phyloP scores from a whole-genome alignment of 1,140 invertebrate species.

The Drosophila saltans region DNA sequence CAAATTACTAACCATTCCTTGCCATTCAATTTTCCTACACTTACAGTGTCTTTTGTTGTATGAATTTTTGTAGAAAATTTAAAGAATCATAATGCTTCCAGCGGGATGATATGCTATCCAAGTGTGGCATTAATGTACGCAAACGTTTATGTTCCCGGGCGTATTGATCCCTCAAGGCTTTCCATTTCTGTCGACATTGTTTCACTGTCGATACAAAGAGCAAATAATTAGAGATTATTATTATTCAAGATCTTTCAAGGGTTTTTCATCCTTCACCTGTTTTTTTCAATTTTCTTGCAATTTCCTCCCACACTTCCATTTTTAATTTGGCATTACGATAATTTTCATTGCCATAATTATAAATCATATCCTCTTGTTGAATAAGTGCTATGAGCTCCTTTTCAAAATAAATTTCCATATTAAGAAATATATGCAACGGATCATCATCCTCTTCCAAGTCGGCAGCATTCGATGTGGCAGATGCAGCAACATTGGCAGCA shows the following conservation, averaged over 20 bases:
- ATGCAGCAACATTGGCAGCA: slow-evolving; percentile 13
- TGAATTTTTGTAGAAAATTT: slow-evolving; percentile 73
- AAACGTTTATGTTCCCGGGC: slow-evolving; percentile 79
- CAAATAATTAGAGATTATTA: too few species aligned
- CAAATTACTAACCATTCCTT: too few species aligned
- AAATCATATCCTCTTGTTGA: slow-evolving; percentile 74
- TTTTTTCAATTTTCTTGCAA: slow-evolving; percentile 75
- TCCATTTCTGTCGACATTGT: slow-evolving; percentile 80
- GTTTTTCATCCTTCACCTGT: slow-evolving; percentile 43
- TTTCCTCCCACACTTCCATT: slow-evolving; percentile 76
- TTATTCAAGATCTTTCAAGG: too few species aligned
- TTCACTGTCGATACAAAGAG: slow-evolving; percentile 42
- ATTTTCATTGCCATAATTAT: slow-evolving; percentile 76
- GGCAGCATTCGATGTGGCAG: slow-evolving; percentile 36
- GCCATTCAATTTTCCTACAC: neutral
- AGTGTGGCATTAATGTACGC: slow-evolving; percentile 51
- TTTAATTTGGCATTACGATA: slow-evolving; percentile 79
- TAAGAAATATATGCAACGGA: slow-evolving; percentile 76
- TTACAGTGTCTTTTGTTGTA: slow-evolving; percentile 77
- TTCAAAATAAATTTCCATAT: slow-evolving; percentile 80
- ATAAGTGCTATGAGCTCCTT: slow-evolving; percentile 76
- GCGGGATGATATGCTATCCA: slow-evolving; percentile 60
- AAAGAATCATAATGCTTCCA: slow-evolving; percentile 81
- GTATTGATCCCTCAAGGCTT: slow-evolving; percentile 79
- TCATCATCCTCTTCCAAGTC: slow-evolving; percentile 78